Evolutionary conservation across 2,888 invertebrate genomes (phyloP), one percentile per base, ranked within the genome.

Genomic region (Philopedon plagiatum): DNA sequence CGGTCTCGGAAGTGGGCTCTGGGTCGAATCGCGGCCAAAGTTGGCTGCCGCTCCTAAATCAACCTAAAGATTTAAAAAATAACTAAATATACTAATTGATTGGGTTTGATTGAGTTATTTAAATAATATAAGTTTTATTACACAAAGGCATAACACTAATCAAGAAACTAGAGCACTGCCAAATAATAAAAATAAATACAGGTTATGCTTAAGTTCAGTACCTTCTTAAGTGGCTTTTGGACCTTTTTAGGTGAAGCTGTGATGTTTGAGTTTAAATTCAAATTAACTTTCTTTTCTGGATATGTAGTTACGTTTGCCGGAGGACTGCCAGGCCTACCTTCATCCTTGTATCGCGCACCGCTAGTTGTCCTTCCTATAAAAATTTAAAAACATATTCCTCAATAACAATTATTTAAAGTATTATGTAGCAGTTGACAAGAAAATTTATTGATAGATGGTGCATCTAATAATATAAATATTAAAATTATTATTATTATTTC

Each of bases 31-130:
- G 80, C 89, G 88, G n/a, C 91, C 92, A 81, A 90, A 93, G 80
- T 88, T 89, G 1, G 91, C 91, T 3, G 93, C 93, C 39, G 93
- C 93, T 63, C 91, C 91, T 54, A 91, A 82, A 79, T 90, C 90
- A 29, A 91, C 88, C 73, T 73, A 15, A 19, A 65, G 29, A 29
- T 29, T 29, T n/a, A 26, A 49, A 49, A 44, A n/a, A n/a, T n/a
- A n/a, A n/a, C n/a, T n/a, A n/a, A n/a, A n/a, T n/a, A n/a, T n/a
- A n/a, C n/a, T n/a, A n/a, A n/a, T n/a, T n/a, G n/a, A n/a, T n/a
- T n/a, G n/a, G n/a, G n/a, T n/a, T n/a, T n/a, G n/a, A n/a, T n/a
- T n/a, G n/a, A n/a, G n/a, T n/a, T n/a, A n/a, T n/a, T n/a, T n/a
- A n/a, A n/a, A n/a, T n/a, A n/a, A n/a, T n/a, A n/a, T n/a, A n/a